phyloP scores from a whole-genome alignment of 1,140 invertebrate genomes.

The Calosoma granatense region DNA sequence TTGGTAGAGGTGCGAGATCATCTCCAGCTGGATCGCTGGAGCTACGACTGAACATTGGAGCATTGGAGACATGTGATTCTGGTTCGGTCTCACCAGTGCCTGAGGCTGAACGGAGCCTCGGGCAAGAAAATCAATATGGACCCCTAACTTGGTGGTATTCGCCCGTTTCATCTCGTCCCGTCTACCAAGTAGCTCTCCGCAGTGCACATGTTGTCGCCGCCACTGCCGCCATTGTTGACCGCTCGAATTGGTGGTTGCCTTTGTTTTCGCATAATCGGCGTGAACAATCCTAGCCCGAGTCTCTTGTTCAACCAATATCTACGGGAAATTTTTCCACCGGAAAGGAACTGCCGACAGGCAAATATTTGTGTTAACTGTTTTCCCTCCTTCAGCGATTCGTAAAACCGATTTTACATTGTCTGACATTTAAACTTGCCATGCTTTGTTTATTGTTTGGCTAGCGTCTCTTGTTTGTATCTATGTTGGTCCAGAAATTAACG shows the following conservation, averaged over 20 bases:
- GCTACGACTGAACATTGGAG: too few relatives aligned
- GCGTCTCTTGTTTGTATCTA: too few relatives aligned
- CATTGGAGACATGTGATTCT: too few relatives aligned
- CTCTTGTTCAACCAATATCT: background rate
- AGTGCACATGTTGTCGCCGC: too few relatives aligned
- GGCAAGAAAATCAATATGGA: background rate
- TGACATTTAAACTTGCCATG: background rate
- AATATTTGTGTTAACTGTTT: background rate
- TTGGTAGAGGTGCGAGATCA: too few relatives aligned
- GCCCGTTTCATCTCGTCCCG: background rate
- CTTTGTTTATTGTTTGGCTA: too few relatives aligned
- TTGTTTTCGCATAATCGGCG: background rate
- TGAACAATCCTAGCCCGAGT: background rate
- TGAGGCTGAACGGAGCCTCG: background rate
- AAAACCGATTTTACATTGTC: too few relatives aligned
- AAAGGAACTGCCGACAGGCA: background rate
- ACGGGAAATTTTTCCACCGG: background rate
- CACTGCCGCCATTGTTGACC: background rate
- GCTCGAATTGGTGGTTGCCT: background rate
- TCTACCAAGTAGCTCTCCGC: background rate
- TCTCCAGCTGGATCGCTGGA: too few relatives aligned
- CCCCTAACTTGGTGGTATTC: background rate
- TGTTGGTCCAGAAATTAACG: too few relatives aligned
- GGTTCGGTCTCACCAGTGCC: too few relatives aligned
- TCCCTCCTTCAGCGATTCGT: background rate